Conservation (phyloP, 2,888 invertebrate genomes). For the Andrena bicolor region DNA sequence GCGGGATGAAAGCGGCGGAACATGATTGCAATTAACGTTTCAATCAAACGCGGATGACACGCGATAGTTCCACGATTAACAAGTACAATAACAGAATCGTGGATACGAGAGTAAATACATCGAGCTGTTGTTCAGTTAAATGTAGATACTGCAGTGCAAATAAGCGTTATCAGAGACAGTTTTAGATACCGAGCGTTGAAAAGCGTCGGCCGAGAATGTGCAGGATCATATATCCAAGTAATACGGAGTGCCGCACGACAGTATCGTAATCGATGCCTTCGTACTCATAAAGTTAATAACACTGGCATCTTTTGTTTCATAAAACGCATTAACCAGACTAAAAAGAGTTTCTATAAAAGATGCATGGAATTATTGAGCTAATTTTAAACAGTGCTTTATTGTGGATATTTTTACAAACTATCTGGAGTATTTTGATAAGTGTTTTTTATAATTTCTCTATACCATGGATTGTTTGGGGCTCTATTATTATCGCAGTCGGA, state of each 20-base stretch:
- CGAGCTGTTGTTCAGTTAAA: not conserved
- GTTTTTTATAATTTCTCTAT: conserved; percentile 76
- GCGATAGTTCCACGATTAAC: not conserved
- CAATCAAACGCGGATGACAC: not conserved
- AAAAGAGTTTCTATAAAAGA: conserved; percentile 49
- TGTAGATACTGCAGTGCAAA: conserved; percentile 25
- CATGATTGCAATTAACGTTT: conserved; percentile 2
- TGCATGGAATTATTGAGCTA: conserved; percentile 70
- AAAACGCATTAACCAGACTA: conserved; percentile 58
- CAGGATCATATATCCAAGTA: conserved; percentile 43
- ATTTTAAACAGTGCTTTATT: conserved; percentile 72
- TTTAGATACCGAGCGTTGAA: conserved; percentile 15
- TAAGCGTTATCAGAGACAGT: conserved; percentile 19
- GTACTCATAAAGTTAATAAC: conserved; percentile 42
- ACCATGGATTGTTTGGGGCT: conserved; percentile 81
- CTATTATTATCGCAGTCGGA: conserved; percentile 70
- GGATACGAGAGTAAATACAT: conserved; percentile 4
- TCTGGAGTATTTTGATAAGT: conserved; percentile 70
- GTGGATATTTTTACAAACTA: conserved; percentile 77
- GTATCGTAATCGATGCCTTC: conserved; percentile 32
- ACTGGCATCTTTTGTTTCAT: conserved; percentile 8
- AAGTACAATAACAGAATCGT: not conserved
- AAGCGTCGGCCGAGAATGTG: conserved; percentile 33
- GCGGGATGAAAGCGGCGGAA: not conserved
- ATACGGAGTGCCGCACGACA: conserved; percentile 22